Base-by-base conservation (phyloP, 2,797 vertebrate genomes). In the Melanotaenia boesemani region DNA sequence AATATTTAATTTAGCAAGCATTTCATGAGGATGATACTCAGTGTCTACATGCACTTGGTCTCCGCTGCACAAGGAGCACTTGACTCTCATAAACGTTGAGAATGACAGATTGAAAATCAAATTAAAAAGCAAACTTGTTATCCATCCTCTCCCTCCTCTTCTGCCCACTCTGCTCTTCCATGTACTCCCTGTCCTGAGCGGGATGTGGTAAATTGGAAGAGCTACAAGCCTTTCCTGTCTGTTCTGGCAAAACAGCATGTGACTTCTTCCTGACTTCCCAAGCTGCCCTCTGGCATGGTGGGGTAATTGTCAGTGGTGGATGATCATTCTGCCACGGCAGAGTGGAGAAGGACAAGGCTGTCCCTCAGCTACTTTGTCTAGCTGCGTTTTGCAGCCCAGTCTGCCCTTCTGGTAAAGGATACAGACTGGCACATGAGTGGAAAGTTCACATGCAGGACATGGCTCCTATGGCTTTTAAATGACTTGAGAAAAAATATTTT, bases 221-320 rank as follows among this genome's bases (percentile, higher is more conserved):
- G 86, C 88, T 90, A 91, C 91, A 92, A 91, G 87, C 86, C 82
- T 76, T 86, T 88, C 77, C 89, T 84, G 90, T 92, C 84, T 82
- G 81, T 74, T 86, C 83, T 88, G 89, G 90, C 89, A 88, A 86
- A 91, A 91, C 90, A 90, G 80, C 77, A 77, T 91, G 87, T 93
- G 94, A 94, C 95, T 95, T 94, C 91, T 94, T 81, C 76, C 88
- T 94, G 95, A 95, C 94, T 95, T 94, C 90, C 90, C 91, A 90
- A 84, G 85, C 84, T 90, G 86, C 86, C 82, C 86, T 87, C 84
- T 87, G 85, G 83, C 87, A 87, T 77, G 70, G 74, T 36, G 77
- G 89, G 87, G 78, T 89, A 88, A 91, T 92, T 91, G 92, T 89
- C 81, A 87, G 79, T 34, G 64, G 88, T 92, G 85, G 89, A 90